phyloP scores from a whole-genome alignment of 2,888 invertebrate species.

The Tipula confusa region DNA sequence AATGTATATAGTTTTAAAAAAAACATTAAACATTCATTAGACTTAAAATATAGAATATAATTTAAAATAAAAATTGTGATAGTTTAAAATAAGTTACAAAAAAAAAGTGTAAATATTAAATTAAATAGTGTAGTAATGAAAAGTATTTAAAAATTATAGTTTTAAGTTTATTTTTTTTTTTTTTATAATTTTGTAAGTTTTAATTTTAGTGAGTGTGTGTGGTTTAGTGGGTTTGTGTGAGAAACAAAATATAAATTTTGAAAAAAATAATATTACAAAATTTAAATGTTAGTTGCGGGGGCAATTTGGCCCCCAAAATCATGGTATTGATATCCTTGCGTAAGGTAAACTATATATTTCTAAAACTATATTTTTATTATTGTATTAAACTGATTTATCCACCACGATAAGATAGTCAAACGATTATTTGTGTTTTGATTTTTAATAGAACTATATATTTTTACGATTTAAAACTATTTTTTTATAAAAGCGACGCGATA shows the following conservation, averaged over 20 bases:
- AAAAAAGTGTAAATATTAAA: neutral
- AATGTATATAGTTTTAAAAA: too few relatives aligned
- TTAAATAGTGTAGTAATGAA: neutral
- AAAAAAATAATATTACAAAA: neutral
- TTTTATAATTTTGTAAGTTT: too few relatives aligned
- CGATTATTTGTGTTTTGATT: neutral
- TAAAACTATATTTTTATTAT: neutral
- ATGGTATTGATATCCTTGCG: conserved; percentile 20
- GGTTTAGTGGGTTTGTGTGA: too few relatives aligned
- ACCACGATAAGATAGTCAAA: neutral
- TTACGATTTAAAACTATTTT: too few relatives aligned
- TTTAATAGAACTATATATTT: too few relatives aligned
- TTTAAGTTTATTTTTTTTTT: neutral
- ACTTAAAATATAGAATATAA: neutral
- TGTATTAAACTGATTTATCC: neutral
- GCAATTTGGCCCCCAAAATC: conserved; percentile 27
- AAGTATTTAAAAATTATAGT: neutral
- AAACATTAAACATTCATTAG: neutral
- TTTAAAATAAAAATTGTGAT: neutral
- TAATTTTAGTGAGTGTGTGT: neutral
- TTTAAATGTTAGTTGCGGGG: conserved; percentile 12
- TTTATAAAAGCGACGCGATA: neutral
- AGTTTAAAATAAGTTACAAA: neutral
- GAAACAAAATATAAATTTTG: neutral
- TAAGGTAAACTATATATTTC: conserved; percentile 3